Evolutionary conservation across 2,113 vertebrate species (phyloP).

Genomic region (Lanius ludovicianus): DNA sequence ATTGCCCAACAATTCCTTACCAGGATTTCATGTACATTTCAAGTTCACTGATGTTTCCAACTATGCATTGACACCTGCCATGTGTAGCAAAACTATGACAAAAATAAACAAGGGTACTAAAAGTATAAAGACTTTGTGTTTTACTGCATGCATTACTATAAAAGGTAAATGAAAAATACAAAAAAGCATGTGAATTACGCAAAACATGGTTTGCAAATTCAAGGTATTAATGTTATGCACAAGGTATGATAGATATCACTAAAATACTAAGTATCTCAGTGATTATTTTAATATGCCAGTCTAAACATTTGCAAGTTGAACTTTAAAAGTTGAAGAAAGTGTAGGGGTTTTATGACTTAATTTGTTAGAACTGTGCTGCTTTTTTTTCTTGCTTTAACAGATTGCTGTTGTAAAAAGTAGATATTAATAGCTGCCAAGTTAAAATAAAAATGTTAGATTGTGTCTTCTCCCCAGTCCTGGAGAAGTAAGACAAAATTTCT

Average conservation of each 20-base stretch:
- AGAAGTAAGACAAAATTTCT: neutral
- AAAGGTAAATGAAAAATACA: neutral
- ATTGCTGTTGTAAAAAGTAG: neutral
- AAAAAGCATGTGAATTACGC: neutral
- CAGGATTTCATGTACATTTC: neutral
- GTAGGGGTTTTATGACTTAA: neutral
- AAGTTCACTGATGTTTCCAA: neutral
- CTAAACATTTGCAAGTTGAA: neutral
- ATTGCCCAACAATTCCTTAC: neutral
- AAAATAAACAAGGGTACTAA: neutral
- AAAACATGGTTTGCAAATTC: neutral
- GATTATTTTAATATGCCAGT: neutral
- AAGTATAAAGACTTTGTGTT: neutral
- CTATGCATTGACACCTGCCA: neutral
- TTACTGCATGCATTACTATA: neutral
- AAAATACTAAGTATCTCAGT: neutral
- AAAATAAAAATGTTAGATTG: neutral
- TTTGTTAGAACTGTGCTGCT: neutral
- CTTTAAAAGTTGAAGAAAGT: neutral
- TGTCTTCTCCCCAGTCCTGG: neutral
- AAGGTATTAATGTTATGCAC: neutral
- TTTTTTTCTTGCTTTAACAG: neutral
- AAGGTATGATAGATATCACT: neutral
- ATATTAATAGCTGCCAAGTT: neutral
- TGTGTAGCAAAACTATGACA: neutral